phyloP scores from a whole-genome alignment of 1,140 invertebrate species.

The Eubasilissa regina region DNA sequence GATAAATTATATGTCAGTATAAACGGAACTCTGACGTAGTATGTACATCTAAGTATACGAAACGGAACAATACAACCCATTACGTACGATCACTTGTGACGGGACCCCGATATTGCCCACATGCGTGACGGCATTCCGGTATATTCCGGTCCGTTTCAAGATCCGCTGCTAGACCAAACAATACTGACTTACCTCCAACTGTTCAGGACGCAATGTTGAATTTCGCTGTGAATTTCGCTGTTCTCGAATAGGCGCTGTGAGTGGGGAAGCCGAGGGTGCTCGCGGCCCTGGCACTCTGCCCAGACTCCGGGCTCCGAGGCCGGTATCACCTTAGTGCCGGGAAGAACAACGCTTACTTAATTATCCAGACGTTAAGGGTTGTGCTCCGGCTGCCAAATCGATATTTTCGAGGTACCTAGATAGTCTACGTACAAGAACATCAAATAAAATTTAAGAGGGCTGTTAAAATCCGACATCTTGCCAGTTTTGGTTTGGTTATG shows the following conservation, averaged over 20 bases:
- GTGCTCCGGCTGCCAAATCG: constrained; percentile 16
- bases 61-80: too few relatives aligned
- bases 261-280: neutral
- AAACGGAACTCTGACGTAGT: too few relatives aligned
- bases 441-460: neutral
- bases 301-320: constrained; percentile 2
- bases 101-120: too few relatives aligned
- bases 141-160: too few relatives aligned
- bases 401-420: constrained; percentile 1
- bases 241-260: neutral
- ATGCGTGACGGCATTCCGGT: too few relatives aligned
- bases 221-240: too few relatives aligned
- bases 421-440: neutral
- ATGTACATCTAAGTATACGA: too few relatives aligned
- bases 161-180: too few relatives aligned
- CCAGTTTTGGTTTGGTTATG: neutral
- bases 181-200: too few relatives aligned
- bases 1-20: too few relatives aligned
- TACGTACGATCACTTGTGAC: too few relatives aligned
- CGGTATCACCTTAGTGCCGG: constrained; percentile 29
- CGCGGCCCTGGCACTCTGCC: constrained; percentile 3
- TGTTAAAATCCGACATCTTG: neutral
- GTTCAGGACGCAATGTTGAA: too few relatives aligned
- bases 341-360: constrained; percentile 48
- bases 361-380: constrained; percentile 45